phyloP scores from a whole-genome alignment of 2,113 vertebrate species.

The Nerophis ophidion region DNA sequence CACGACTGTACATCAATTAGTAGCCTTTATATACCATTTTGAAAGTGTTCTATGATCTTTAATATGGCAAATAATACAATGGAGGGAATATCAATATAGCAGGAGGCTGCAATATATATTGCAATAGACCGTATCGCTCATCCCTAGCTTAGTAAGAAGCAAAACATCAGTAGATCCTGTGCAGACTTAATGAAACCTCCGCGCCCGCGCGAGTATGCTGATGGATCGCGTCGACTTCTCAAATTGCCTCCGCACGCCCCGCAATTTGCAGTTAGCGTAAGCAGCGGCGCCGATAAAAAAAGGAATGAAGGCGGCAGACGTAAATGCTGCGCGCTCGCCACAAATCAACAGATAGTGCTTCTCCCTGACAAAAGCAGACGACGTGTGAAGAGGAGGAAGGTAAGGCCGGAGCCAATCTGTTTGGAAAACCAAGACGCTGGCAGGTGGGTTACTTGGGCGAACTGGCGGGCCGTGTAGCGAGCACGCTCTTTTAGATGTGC shows the following conservation, averaged over 20 bases:
- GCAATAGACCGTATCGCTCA: too few relatives aligned
- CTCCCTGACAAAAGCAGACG: background rate
- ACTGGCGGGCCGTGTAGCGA: background rate
- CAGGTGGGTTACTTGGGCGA: background rate
- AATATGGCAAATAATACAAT: too few relatives aligned
- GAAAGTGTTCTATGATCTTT: too few relatives aligned
- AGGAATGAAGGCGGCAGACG: background rate
- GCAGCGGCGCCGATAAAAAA: background rate
- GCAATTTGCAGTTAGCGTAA: background rate
- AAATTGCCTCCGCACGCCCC: too few relatives aligned
- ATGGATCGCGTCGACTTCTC: background rate
- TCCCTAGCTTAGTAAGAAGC: too few relatives aligned
- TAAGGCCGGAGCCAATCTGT: background rate
- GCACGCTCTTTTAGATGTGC: background rate
- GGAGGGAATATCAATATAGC: too few relatives aligned
- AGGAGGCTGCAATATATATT: too few relatives aligned
- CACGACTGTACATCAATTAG: too few relatives aligned
- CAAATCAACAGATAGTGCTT: background rate
- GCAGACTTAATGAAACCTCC: background rate
- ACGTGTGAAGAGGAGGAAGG: background rate
- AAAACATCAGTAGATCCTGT: background rate
- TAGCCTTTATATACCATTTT: too few relatives aligned
- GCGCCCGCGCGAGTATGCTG: background rate
- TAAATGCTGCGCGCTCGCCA: background rate
- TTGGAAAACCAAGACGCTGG: background rate